Evolutionary conservation across 2,797 vertebrate species (phyloP).

Genomic region (Capromys pilorides): DNA sequence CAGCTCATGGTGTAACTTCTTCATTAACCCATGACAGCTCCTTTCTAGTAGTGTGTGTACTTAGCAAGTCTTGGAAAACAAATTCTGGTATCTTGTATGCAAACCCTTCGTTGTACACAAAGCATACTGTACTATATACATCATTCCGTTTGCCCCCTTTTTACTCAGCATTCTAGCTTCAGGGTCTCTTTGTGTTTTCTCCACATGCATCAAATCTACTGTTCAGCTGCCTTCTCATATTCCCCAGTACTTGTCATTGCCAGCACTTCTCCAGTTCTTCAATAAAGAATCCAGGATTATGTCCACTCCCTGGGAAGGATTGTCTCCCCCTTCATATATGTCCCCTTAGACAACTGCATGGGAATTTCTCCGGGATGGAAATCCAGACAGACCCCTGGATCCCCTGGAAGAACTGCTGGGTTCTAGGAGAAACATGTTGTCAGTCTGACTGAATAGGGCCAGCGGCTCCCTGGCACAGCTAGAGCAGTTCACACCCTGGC

Average conservation of each 20-base stretch:
- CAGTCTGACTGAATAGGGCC: not conserved
- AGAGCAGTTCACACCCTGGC: not conserved
- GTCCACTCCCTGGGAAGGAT: not conserved
- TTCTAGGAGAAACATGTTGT: not conserved
- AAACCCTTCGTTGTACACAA: not conserved
- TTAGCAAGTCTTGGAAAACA: not conserved
- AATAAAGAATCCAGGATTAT: not conserved
- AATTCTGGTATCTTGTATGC: not conserved
- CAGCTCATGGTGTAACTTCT: not conserved
- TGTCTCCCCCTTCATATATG: not conserved
- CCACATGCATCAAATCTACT: not conserved
- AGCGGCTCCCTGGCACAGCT: too few species aligned
- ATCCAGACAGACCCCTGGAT: not conserved
- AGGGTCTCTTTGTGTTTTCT: not conserved
- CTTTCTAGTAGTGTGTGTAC: not conserved
- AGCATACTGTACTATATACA: fast-evolving
- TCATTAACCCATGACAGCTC: not conserved
- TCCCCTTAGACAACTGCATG: not conserved
- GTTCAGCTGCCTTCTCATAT: not conserved
- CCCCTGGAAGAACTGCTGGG: not conserved
- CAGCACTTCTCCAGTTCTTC: not conserved
- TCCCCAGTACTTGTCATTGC: fast-evolving
- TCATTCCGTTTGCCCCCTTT: not conserved
- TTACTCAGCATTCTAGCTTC: not conserved
- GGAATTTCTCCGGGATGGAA: not conserved